Percentiles rank a stretch among this genome's conserved stretches.
Evolutionary conservation across 2,888 invertebrate species (phyloP).

Genomic region (Andrena trimmerana): DNA sequence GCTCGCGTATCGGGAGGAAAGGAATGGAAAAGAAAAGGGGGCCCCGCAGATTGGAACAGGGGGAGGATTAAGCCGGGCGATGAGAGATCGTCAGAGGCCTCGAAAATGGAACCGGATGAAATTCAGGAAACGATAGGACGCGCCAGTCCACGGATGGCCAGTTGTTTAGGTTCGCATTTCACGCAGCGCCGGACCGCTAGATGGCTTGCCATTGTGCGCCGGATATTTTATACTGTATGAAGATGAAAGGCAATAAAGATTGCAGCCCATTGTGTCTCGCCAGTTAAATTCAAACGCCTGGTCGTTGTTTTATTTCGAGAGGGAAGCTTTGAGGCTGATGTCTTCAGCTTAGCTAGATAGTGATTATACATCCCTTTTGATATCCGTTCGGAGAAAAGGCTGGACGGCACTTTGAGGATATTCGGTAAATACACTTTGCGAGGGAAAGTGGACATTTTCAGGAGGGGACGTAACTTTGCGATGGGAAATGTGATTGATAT

Average conservation of each 20-base stretch:
- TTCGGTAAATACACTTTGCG: not conserved
- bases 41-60: slow-evolving; percentile 29
- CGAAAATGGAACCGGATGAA: slow-evolving; percentile 53
- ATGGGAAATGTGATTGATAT: too few species aligned
- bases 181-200: slow-evolving; percentile 71
- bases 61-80: slow-evolving; percentile 52
- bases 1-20: slow-evolving; percentile 56
- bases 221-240: slow-evolving; percentile 69
- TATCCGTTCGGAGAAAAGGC: not conserved
- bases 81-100: slow-evolving; percentile 48
- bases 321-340: not conserved
- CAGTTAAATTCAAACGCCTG: slow-evolving; percentile 56
- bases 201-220: slow-evolving; percentile 64
- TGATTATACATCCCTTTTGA: not conserved
- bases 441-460: too few species aligned
- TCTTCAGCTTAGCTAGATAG: slow-evolving; percentile 5
- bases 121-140: slow-evolving; percentile 74
- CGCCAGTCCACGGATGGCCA: slow-evolving; percentile 67
- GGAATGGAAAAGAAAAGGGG: slow-evolving; percentile 40
- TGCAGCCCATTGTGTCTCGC: slow-evolving; percentile 53
- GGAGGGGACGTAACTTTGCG: too few species aligned
- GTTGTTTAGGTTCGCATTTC: slow-evolving; percentile 78
- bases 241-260: slow-evolving; percentile 70
- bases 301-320: slow-evolving; percentile 31
- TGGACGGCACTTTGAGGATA: not conserved